Evolutionary conservation across 92 coral and sea anemone species (phyloP), one percentile per base, ranked within the genome.

Genomic region (Actinostola sp.): DNA sequence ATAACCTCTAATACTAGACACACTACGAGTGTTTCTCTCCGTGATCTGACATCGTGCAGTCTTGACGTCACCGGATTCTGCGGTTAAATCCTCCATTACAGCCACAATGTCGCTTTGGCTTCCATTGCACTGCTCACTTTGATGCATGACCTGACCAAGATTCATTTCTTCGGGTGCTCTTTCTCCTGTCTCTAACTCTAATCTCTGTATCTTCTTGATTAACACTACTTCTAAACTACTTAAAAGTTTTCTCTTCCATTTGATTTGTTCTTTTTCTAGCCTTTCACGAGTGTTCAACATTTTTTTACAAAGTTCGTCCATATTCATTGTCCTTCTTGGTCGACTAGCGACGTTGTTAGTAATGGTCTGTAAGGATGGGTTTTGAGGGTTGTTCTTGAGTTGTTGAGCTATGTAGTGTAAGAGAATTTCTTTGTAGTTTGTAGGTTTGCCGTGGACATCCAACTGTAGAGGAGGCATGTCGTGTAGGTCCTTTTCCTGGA

Each of bases 231-330:
- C 92, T 34, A 86, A 77, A 26, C 88, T 81, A 38, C 72, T 62
- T 16, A 86, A 45, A 19, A 86, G 70, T 39, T 86, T 86, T 56
- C 84, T 70, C 69, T 82, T 86, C 92, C 92, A 86, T n/a, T 49
- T 74, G 38, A 82, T 61, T 20, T 52, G 63, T 61, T 86, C 92
- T 44, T 56, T 54, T 24, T 66, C 77, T 13, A 76, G 59, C 70
- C 82, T 75, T 39, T 70, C 66, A 12, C 92, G 66, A 11, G 88
- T 82, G 76, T 82, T 78, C 16, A 55, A 34, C 16, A 86, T 33
- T 57, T 86, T 86, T 48, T 66, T 67, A 67, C 84, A 84, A 27
- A 86, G 92, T 61, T 86, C 88, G 13, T 82, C 76, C 70, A 86
- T 75, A 12, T 41, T 75, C 54, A 75, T 45, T 15, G 57, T 68